A percentile compares a stretch with the other conserved stretches of the same genome.
These are phyloP conservation scores for Cheilosia pagana DNA, from an alignment of 2,888 invertebrate genomes.

Conservation along the genomic window DNA sequence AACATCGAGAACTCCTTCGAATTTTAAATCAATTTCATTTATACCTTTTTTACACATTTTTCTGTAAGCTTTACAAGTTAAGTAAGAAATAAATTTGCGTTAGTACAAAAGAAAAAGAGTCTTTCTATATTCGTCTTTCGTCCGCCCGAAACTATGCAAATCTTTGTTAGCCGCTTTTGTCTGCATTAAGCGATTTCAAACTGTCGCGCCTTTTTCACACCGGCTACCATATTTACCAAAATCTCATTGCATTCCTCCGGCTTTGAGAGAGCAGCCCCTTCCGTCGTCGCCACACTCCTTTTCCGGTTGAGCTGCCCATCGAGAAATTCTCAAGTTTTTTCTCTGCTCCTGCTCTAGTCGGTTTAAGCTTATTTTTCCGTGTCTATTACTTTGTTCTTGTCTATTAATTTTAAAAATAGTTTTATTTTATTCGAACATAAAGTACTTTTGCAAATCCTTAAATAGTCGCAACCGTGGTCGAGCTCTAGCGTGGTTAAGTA, in stretches of 20 bases:
- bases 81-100: constrained; percentile 44
- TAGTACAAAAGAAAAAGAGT: constrained; percentile 41
- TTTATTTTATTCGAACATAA: constrained; percentile 38
- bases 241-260: constrained; percentile 34
- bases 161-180: neutral
- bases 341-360: constrained; percentile 65
- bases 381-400: constrained; percentile 64
- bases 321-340: constrained; percentile 35
- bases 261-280: neutral
- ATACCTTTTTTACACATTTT: constrained; percentile 37
- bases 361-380: constrained; percentile 56
- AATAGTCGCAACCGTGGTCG: neutral
- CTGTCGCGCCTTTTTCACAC: constrained; percentile 29
- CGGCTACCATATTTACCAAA: constrained; percentile 58
- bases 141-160: constrained; percentile 39
- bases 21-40: constrained; percentile 30
- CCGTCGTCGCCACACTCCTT: constrained; percentile 16
- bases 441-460: constrained; percentile 9
- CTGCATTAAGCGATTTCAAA: constrained; percentile 1
- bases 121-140: neutral
- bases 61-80: constrained; percentile 28
- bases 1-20: constrained; percentile 70
- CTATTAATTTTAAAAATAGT: constrained; percentile 60
- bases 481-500: constrained; percentile 12
- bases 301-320: constrained; percentile 42